Base-by-base conservation (phyloP, 1,140 invertebrate genomes). In the Rhizoglyphus robini region DNA sequence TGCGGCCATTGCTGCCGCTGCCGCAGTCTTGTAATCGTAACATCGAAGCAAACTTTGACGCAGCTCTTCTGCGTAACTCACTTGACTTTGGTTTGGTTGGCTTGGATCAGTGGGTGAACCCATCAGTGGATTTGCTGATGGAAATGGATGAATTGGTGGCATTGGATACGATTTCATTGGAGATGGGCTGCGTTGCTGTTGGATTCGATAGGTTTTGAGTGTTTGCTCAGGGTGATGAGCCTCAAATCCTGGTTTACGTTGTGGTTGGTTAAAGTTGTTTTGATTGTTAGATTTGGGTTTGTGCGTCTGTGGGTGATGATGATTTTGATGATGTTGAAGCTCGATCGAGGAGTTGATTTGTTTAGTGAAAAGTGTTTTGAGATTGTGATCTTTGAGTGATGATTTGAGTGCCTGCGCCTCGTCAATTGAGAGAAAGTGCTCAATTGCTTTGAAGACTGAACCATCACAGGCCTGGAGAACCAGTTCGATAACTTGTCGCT, bases 381-480 rank as follows among this genome's bases (percentile, higher is more conserved):
- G 30, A 46, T 60, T 60, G 29, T 60, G 58, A 34, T 34, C 38
- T 46, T 60, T 46, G 13, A 60, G 29, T 34, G 23, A 34, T 1
- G 11, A 1, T 60, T 57, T 64, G 15, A 70, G 31, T 11, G 65
- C 49, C 41, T 68, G 66, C 30, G 59, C 51, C 51, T 74, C 65
- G 66, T 68, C 60, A 30, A 73, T 61, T 65, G 73, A 71, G 61
- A 81, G 72, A 63, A 85, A 83, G 66, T 86, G 83, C 69, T 86
- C 84, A 29, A 86, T 86, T 8, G 85, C 83, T 67, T 88, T 86
- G 2, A 89, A 77, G n/a, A 92, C 74, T 72, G 92, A 88, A 38
- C 90, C 84, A 67, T 88, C 88, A 74, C 88, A 91, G 25, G 88
- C 82, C 67, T 88, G 84, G 11, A 92, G 76, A 11, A 92, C 88